Base-by-base conservation (phyloP, 2,888 invertebrate species). In the Periphyllus acericola region DNA sequence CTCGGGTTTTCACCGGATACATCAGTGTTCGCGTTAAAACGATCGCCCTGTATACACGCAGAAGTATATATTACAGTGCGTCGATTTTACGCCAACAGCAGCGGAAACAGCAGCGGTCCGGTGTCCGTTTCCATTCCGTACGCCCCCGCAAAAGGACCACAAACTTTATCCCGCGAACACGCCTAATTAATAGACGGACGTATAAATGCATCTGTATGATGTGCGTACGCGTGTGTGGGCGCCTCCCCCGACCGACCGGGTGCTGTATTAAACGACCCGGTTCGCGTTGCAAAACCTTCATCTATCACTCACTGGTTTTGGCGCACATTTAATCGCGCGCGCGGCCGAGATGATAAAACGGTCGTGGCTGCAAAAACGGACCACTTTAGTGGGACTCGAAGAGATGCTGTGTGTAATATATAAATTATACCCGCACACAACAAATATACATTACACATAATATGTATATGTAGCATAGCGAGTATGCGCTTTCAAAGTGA, bases 211-310 rank as follows among this genome's bases (percentile, higher is more conserved):
- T 78, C 19, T 78, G 11, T 32, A 25, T 60, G 8, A 8, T 36
- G 14, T 14, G 2, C 29, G 32, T 5, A 21, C 6, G n/a, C n/a
- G n/a, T n/a, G 9, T 68, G 11, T 29, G 68, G 25, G 68, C 32
- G 32, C 14, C 71, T 71, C 29, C 29, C 71, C 32, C 11, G 29
- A 32, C 17, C 71, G 32, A 71, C 71, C 78, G 29, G 29, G 32
- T 34, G 55, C 21, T 29, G n/a, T n/a, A 83, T 85, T 68, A 71
- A 85, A 78, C 21, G 78, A 85, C 68, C 78, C 78, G 52, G 71
- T 52, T 36, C 36, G 8, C 29, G 29, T 29, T 14, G 29, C 29
- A 21, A 74, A 74, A 83, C 83, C 75, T 60, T 85, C 78, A 68
- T 85, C 83, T 40, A 83, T 85, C 85, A 78, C 76, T 52, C 78